Conservation (phyloP, 1,140 invertebrate species). For the Drosophila prosaltans region DNA sequence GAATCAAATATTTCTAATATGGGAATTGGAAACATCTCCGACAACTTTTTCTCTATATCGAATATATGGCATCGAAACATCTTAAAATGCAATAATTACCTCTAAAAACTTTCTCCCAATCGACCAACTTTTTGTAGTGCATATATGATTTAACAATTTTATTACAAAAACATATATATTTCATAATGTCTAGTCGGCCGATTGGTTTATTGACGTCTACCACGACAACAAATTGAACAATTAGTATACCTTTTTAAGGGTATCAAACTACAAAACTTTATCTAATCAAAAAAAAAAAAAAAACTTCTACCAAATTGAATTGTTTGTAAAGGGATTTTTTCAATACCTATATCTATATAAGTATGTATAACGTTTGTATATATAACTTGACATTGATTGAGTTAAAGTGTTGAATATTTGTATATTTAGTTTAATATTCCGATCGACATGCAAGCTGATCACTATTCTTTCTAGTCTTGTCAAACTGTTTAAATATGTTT, state of each 20-base stretch:
- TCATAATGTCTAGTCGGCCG: no score
- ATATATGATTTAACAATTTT: no score
- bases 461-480: no score
- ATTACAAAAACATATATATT: no score
- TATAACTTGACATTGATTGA: conserved; percentile 6
- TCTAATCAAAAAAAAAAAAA: not conserved
- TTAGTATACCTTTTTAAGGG: not conserved
- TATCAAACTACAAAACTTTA: not conserved
- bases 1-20: not conserved
- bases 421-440: not conserved
- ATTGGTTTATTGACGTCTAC: no score
- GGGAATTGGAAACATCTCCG: not conserved
- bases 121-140: no score
- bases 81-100: not conserved
- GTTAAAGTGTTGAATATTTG: not conserved
- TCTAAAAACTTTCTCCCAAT: no score
- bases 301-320: not conserved
- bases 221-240: no score
- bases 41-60: no score
- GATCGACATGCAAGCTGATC: no score
- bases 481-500: no score
- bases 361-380: not conserved
- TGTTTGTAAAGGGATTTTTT: not conserved
- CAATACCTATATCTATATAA: not conserved
- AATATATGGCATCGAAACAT: not conserved